These are phyloP conservation scores for Fistularia tabacaria DNA, from an alignment of 2,797 vertebrate species.

Conservation along the genomic window DNA sequence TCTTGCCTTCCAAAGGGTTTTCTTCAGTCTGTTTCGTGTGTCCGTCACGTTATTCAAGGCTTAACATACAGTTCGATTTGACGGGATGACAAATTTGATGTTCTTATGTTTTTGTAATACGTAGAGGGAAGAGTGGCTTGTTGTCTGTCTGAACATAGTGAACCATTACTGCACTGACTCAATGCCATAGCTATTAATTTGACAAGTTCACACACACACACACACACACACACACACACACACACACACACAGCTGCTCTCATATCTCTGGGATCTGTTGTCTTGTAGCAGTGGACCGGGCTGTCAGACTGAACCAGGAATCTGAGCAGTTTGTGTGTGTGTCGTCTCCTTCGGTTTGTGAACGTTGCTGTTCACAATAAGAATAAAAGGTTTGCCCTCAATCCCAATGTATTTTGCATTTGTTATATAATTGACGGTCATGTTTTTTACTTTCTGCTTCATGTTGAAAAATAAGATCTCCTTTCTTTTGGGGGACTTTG, in stretches of 20 bases:
- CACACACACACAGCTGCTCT: slow-evolving; percentile 29
- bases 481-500: background rate
- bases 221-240: slow-evolving; percentile 8
- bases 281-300: background rate
- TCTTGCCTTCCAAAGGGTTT: too few relatives aligned
- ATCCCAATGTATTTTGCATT: slow-evolving; percentile 30
- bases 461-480: background rate
- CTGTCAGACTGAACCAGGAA: background rate
- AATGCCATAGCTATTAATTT: slow-evolving; percentile 12
- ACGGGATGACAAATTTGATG: background rate
- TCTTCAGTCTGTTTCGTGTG: too few relatives aligned
- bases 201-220: slow-evolving; percentile 2
- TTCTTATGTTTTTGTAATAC: background rate
- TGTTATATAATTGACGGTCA: background rate
- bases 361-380: slow-evolving; percentile 22
- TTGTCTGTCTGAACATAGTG: slow-evolving; percentile 2
- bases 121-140: slow-evolving; percentile 2
- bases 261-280: slow-evolving; percentile 52
- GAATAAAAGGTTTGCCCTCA: slow-evolving; percentile 58
- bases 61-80: background rate
- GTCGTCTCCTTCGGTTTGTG: background rate
- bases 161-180: slow-evolving; percentile 15
- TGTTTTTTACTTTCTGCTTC: background rate
- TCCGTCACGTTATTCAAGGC: too few relatives aligned
- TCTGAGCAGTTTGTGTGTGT: background rate